phyloP scores from a whole-genome alignment of 2,888 invertebrate species.

The Pocota personata region DNA sequence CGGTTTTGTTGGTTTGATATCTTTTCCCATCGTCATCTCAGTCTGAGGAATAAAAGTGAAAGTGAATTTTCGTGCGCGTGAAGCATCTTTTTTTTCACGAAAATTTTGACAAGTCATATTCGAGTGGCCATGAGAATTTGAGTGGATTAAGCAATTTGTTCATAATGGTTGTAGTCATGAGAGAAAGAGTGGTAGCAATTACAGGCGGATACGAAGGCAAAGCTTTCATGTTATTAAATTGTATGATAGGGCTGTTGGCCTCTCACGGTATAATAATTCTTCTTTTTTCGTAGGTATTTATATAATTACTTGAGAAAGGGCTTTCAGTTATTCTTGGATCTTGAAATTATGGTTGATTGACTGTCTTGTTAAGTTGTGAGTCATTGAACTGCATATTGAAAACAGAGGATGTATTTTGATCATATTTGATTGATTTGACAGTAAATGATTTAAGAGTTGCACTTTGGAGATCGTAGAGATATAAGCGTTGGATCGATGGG shows the following conservation, averaged over 20 bases:
- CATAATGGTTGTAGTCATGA: not conserved
- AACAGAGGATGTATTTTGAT: not conserved
- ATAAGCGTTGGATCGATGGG: no score
- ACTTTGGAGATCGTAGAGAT: no score
- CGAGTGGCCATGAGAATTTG: conserved; percentile 41
- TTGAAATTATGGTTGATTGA: not conserved
- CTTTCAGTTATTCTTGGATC: not conserved
- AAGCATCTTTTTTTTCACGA: conserved; percentile 16
- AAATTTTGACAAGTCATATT: conserved; percentile 54
- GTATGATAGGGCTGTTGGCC: not conserved
- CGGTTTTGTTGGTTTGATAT: not conserved
- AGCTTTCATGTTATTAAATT: not conserved
- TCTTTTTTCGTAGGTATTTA: not conserved
- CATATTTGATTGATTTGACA: not conserved
- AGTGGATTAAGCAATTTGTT: conserved; percentile 51
- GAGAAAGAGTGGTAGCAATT: conserved; percentile 19
- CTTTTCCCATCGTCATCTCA: not conserved
- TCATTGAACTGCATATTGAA: not conserved
- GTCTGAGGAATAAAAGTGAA: conserved; percentile 39
- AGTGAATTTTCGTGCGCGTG: conserved; percentile 22
- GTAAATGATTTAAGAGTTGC: not conserved
- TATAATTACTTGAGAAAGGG: not conserved
- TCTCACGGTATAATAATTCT: not conserved
- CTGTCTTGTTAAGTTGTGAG: not conserved
- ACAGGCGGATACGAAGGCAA: not conserved